Base-by-base conservation (phyloP, 1,140 invertebrate genomes). In the Dendroctonus ponderosae region DNA sequence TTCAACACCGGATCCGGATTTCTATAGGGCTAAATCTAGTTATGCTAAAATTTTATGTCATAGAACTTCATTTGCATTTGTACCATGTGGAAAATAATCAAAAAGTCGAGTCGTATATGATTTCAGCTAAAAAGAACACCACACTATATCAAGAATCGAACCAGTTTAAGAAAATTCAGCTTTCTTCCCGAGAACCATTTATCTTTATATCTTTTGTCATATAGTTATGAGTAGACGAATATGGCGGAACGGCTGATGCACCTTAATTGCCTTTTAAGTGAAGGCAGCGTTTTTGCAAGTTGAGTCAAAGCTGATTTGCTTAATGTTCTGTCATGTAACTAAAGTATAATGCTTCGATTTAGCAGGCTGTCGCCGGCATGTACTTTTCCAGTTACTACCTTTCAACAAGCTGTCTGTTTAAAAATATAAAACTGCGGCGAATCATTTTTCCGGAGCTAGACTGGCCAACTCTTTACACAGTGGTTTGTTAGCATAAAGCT, bases 331-430 rank as follows among this genome's bases (percentile, higher is more conserved):
- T 75, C 76, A 73, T 75, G 76, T 76, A 76, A 75, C 71, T 73
- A 77, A 76, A 76, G 75, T 76, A 76, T 76, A 74, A 76, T 75
- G 75, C 72, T 74, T 77, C 76, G 76, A 77, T 77, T 76, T 76
- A 75, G 69, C 72, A 66, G 62, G 75, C 76, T 78, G 76, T 77
- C 76, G 74, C 67, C 71, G 69, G 69, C 76, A 78, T 75, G 75
- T 75, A 76, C 73, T 75, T 76, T 76, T 75, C 74, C 75, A 70
- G 74, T 71, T 72, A 76, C 73, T 76, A 75, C 74, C 71, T 75
- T 74, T 70, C 66, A 71, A 60, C 73, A 56, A 72, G 71, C 67
- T 71, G 66, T 70, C 66, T 66, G 68, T 67, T 71, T 56, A 71
- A 67, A 67, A 67, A 67, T 67, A 72, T 70, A 71, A 75, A 74